These are phyloP conservation scores for Rotaria sp. DNA, from an alignment of 2,888 invertebrate genomes.

Conservation along the genomic window DNA sequence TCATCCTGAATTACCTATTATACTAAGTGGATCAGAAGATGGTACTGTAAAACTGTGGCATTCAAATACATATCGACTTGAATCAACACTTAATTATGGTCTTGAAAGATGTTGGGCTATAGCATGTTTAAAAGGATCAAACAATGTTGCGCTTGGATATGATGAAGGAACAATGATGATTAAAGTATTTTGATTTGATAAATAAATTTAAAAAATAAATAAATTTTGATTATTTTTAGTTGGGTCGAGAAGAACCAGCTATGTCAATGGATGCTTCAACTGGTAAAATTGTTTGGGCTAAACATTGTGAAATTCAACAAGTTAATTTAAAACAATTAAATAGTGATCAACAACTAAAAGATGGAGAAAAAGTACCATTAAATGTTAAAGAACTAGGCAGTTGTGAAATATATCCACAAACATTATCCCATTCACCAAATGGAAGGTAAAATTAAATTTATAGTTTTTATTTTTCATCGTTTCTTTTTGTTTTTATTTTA, in stretches of 20 bases:
- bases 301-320: conserved; percentile 95
- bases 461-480: background rate
- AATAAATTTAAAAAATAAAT: conserved; percentile 43
- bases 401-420: conserved; percentile 97
- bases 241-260: conserved; percentile 96
- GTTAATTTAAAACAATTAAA: conserved; percentile 76
- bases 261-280: conserved; percentile 89
- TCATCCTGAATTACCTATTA: conserved; percentile 93
- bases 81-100: conserved; percentile 92
- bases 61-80: conserved; percentile 89
- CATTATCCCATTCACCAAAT: conserved; percentile 93
- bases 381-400: conserved; percentile 97
- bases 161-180: conserved; percentile 92
- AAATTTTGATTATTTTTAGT: conserved; percentile 44
- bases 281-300: conserved; percentile 97
- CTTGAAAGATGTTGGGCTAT: conserved; percentile 97
- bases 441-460: conserved; percentile 61
- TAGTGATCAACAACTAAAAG: conserved; percentile 63
- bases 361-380: conserved; percentile 83
- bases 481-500: conserved; percentile 48
- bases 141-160: conserved; percentile 91
- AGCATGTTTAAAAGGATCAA: conserved; percentile 80
- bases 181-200: conserved; percentile 59
- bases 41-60: conserved; percentile 91
- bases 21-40: conserved; percentile 93